These are phyloP conservation scores for Diaprepes abbreviatus DNA, from an alignment of 2,888 invertebrate genomes.

Conservation along the genomic window DNA sequence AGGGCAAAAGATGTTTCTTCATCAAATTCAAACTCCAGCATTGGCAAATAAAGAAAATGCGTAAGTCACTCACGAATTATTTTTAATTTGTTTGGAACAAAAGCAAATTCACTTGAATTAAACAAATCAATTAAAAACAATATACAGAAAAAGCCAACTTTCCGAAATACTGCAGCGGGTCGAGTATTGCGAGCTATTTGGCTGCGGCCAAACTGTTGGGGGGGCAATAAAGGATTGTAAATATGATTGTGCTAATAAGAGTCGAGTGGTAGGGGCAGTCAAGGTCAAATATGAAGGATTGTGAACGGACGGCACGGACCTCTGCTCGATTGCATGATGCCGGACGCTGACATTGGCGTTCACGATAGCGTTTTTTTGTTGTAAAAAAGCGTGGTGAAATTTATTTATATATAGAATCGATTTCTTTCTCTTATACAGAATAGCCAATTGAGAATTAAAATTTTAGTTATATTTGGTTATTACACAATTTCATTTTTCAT, in stretches of 20 bases:
- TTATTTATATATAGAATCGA: background rate
- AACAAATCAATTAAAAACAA: too few relatives aligned
- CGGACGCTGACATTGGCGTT: slow-evolving; percentile 38
- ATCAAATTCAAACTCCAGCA: slow-evolving; percentile 69
- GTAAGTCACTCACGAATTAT: background rate
- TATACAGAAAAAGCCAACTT: background rate
- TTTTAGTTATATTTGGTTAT: too few relatives aligned
- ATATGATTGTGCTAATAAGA: slow-evolving; percentile 61
- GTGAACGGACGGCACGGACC: slow-evolving; percentile 38
- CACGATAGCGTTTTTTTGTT: slow-evolving; percentile 14
- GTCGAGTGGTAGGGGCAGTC: slow-evolving; percentile 56
- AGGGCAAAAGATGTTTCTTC: slow-evolving; percentile 78
- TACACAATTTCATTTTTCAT: too few relatives aligned
- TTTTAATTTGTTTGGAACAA: too few relatives aligned
- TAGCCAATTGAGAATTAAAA: too few relatives aligned
- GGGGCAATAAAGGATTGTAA: slow-evolving; percentile 15
- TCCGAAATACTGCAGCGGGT: background rate
- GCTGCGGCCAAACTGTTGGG: slow-evolving; percentile 9
- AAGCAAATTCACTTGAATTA: background rate
- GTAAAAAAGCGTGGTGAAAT: background rate
- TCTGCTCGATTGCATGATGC: slow-evolving; percentile 39
- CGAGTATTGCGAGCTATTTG: background rate
- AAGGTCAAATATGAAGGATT: slow-evolving; percentile 61
- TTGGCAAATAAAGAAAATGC: slow-evolving; percentile 46
- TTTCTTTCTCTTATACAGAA: too few relatives aligned